A percentile compares a stretch with the other conserved stretches of the same genome.
Evolutionary conservation across 2,888 invertebrate species (phyloP).

Genomic region (Conus canariensis): DNA sequence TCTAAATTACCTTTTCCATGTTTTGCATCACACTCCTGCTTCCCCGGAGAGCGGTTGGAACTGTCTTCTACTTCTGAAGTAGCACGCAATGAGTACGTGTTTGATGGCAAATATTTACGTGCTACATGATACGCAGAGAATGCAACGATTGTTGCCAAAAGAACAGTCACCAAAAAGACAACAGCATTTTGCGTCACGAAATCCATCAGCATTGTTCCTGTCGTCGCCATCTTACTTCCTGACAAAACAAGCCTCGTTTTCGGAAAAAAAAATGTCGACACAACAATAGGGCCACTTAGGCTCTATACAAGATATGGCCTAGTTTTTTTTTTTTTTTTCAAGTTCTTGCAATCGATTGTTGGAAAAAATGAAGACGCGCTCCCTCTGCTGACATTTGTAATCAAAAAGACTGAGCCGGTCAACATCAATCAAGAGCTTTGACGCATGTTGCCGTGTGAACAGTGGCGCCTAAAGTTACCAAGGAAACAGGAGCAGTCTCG

Average conservation of each 20-base stretch:
- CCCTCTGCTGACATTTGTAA: too few relatives aligned
- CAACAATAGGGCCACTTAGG: not conserved
- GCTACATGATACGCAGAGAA: constrained; percentile 3
- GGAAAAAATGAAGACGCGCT: too few relatives aligned
- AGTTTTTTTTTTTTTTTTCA: too few relatives aligned
- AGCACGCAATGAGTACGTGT: not conserved
- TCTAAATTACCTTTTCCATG: too few relatives aligned
- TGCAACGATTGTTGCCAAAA: constrained; percentile 15
- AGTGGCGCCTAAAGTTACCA: too few relatives aligned
- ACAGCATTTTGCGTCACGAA: constrained; percentile 25
- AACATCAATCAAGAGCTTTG: too few relatives aligned
- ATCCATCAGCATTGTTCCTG: not conserved
- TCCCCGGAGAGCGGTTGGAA: not conserved
- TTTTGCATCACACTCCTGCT: too few relatives aligned
- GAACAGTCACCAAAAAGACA: not conserved
- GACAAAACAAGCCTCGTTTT: constrained; percentile 29
- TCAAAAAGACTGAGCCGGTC: too few relatives aligned
- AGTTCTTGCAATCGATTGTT: too few relatives aligned
- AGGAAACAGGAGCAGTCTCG: too few relatives aligned
- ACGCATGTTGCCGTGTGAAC: too few relatives aligned
- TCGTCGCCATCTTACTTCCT: constrained; percentile 38
- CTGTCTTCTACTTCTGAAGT: not conserved
- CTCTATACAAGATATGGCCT: too few relatives aligned
- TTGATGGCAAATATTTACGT: constrained; percentile 18
- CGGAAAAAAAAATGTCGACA: not conserved